Conservation (phyloP, 2,113 vertebrate species). For the Urocitellus parryii region DNA sequence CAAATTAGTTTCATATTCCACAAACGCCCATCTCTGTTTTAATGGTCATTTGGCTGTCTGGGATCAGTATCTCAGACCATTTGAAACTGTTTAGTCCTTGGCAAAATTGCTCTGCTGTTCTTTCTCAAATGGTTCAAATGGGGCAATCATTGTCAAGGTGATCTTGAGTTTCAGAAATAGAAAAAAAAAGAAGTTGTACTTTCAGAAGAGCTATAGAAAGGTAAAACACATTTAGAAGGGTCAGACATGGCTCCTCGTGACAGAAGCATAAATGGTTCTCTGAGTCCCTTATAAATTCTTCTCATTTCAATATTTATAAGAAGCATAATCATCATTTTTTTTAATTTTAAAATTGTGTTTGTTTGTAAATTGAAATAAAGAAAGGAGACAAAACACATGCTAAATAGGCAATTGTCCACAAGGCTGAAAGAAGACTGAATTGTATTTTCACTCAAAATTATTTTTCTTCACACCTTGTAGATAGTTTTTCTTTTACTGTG, state of each 20-base stretch:
- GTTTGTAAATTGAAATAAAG: neutral
- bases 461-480: neutral
- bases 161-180: conserved; percentile 73
- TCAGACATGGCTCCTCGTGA: neutral
- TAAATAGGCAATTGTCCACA: neutral
- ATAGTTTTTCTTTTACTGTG: neutral
- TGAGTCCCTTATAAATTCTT: neutral
- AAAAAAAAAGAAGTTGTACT: conserved; percentile 51
- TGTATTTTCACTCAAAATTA: neutral
- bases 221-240: conserved; percentile 9
- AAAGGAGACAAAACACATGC: neutral
- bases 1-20: conserved; percentile 76
- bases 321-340: neutral
- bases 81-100: conserved; percentile 78
- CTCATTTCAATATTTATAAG: neutral
- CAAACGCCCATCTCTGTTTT: conserved; percentile 55
- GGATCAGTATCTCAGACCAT: conserved; percentile 59
- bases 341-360: neutral
- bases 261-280: neutral
- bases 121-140: conserved; percentile 76
- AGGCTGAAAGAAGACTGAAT: neutral
- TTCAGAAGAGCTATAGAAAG: conserved; percentile 20
- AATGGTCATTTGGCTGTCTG: conserved; percentile 79
- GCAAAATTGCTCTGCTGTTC: conserved; percentile 78
- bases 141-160: conserved; percentile 80